These are phyloP conservation scores for Muscidifurax raptorellus DNA, from an alignment of 1,140 invertebrate species.

Conservation along the genomic window DNA sequence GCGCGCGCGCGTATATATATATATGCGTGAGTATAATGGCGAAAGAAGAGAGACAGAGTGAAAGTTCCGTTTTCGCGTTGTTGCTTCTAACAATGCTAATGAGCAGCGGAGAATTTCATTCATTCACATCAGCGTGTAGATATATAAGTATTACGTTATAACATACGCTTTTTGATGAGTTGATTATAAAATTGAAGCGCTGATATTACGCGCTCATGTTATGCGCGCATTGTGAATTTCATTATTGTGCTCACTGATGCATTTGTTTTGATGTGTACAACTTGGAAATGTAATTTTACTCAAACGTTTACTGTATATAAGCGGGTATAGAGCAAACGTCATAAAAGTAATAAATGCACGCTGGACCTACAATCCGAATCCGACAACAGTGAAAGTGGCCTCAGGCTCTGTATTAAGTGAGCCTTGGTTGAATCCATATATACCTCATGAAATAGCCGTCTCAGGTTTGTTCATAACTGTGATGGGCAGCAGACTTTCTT, in stretches of 20 bases:
- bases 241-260: no score
- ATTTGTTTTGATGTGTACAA: no score
- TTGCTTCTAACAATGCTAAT: not conserved
- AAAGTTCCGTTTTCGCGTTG: not conserved
- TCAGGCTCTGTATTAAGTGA: not conserved
- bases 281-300: no score
- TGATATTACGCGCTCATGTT: not conserved
- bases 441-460: not conserved
- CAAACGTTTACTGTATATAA: not conserved
- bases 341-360: not conserved
- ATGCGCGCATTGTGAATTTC: not conserved
- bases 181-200: not conserved
- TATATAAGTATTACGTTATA: not conserved
- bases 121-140: not conserved
- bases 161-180: not conserved
- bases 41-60: not conserved
- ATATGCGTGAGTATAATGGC: not conserved
- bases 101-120: not conserved
- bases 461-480: no score
- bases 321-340: not conserved
- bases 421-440: not conserved
- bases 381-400: constrained; percentile 24
- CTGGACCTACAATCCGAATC: constrained; percentile 1
- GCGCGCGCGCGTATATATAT: no score
- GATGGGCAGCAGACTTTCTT: no score